Evolutionary conservation across 2,797 vertebrate species (phyloP).

Genomic region (Todus mexicanus): DNA sequence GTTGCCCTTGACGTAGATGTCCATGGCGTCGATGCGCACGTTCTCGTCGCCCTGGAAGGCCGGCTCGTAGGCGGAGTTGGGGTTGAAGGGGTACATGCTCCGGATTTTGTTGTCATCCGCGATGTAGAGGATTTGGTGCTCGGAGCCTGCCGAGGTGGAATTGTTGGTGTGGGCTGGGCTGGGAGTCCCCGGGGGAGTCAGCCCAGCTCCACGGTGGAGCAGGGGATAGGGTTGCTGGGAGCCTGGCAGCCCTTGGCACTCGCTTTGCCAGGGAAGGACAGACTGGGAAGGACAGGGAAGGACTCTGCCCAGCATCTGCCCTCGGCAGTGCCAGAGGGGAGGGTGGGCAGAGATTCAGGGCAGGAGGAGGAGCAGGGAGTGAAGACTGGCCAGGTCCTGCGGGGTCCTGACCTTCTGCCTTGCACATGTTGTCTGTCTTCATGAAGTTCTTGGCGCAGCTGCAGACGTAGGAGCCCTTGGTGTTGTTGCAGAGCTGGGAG

Average conservation of each 20-base stretch:
- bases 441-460: conserved; percentile 91
- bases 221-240: background rate
- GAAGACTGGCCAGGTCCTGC: background rate
- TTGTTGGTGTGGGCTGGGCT: fast-evolving
- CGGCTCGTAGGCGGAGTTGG: conserved; percentile 90
- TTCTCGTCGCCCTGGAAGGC: conserved; percentile 91
- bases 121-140: conserved; percentile 90
- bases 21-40: conserved; percentile 95
- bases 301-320: background rate
- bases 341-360: background rate
- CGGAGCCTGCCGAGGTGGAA: conserved; percentile 66
- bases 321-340: background rate
- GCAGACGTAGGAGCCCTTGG: conserved; percentile 90
- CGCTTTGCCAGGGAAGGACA: background rate
- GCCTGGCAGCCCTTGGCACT: background rate
- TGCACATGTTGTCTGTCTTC: conserved; percentile 90
- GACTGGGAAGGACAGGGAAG: fast-evolving
- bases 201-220: background rate
- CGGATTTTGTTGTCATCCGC: conserved; percentile 96
- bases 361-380: background rate
- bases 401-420: conserved; percentile 82
- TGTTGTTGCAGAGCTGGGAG: conserved; percentile 97
- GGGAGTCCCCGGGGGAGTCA: background rate
- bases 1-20: conserved; percentile 90
- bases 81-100: conserved; percentile 89